Evolutionary conservation across 2,888 invertebrate species (phyloP).

Genomic region (Dolichomitus sp.): DNA sequence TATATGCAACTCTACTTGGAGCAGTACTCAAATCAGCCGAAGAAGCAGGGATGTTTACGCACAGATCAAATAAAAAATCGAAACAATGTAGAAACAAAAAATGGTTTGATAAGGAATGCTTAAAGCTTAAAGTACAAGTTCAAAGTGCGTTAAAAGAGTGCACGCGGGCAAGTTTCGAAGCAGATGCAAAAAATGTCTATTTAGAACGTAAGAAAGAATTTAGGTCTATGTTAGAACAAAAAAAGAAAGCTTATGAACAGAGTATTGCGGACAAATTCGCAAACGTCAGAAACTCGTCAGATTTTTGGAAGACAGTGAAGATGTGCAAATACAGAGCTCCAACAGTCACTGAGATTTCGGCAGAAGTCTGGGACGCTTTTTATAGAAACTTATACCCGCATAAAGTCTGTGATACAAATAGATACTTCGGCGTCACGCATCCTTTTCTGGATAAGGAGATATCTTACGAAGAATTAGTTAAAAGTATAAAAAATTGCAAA

Average conservation of each 20-base stretch:
- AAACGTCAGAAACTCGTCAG: conserved; percentile 1
- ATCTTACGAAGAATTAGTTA: background rate
- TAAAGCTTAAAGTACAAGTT: background rate
- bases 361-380: background rate
- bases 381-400: background rate
- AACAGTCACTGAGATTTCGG: background rate
- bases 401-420: background rate
- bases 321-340: background rate
- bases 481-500: background rate
- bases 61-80: background rate
- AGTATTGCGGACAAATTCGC: background rate
- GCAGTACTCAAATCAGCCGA: background rate
- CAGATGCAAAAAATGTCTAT: background rate
- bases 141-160: conserved; percentile 5
- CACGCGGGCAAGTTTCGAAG: background rate
- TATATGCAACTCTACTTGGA: background rate
- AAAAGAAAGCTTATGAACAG: background rate
- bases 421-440: background rate
- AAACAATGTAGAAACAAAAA: background rate
- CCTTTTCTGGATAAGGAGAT: background rate
- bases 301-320: background rate
- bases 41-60: background rate
- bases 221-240: background rate
- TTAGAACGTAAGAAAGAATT: background rate
- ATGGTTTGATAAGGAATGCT: background rate